Conservation (phyloP, 2,113 vertebrate genomes). For the Pipra filicauda region DNA sequence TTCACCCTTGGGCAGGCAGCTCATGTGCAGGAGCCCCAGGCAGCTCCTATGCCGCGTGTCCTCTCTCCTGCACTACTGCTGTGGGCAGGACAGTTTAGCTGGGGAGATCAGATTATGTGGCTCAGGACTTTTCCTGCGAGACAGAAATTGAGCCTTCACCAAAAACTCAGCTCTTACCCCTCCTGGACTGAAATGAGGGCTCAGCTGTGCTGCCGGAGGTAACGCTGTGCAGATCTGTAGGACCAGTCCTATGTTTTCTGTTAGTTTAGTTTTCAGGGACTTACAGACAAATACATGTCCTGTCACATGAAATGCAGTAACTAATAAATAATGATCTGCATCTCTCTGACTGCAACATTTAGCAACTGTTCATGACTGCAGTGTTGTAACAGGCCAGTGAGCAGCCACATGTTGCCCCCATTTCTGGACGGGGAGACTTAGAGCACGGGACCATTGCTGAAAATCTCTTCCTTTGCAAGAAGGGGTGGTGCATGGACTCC, state of each 20-base stretch:
- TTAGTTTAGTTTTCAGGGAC: neutral
- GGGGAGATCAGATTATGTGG: neutral
- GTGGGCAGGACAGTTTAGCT: neutral
- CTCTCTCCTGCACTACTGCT: neutral
- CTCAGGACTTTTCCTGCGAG: neutral
- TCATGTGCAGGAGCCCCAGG: neutral
- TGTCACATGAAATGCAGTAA: neutral
- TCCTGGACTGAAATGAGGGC: neutral
- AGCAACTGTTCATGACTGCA: neutral
- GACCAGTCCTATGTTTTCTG: neutral
- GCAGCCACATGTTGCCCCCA: neutral
- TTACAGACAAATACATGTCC: neutral
- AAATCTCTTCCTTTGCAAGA: neutral
- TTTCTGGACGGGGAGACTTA: neutral
- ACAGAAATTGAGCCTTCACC: neutral
- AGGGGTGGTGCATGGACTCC: neutral
- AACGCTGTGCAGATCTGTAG: fast-evolving
- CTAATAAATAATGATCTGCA: neutral
- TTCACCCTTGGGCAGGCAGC: neutral
- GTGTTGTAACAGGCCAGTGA: neutral
- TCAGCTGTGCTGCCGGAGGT: neutral
- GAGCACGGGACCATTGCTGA: neutral
- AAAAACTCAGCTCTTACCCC: neutral
- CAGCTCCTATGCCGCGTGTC: neutral
- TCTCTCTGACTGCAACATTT: neutral